Base-by-base conservation (phyloP, 2,113 vertebrate species). In the Struthio camelus region DNA sequence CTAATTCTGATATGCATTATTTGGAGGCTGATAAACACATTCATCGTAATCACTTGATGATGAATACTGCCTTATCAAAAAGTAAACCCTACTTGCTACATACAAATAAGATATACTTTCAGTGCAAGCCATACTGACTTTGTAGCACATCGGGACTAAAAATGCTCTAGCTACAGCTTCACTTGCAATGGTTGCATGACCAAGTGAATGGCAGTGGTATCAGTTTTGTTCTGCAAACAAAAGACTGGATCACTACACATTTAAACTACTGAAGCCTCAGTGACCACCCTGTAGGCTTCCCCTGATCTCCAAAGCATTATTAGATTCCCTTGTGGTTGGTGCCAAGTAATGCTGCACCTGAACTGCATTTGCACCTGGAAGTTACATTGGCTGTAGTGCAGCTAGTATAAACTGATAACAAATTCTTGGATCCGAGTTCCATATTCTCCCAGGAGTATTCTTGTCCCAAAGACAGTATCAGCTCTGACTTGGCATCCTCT, bases 371-470 rank as follows among this genome's bases (percentile, higher is more conserved):
- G 42, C 9, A 5, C 20, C 44, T 8, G 12, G 76, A 11, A 14
- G 1, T 6, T 18, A 2, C 0, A 0, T 44, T 11, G 40, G 18
- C 46, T 36, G 54, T 1, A 5, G 50, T 40, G 75, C 2, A 34
- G 53, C 53, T n/a, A 14, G 15, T 6, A 11, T 38, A 8, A 16
- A 69, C n/a, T 3, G 20, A 20, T 0, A 4, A 2, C 24, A 0
- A 9, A 6, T 34, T 40, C 27, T 1, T 1, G 34, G 36, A 3
- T 1, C 5, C 0, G 1, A 30, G 42, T 5, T 18, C 51, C 2
- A 1, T 3, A 2, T 25, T 27, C 32, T 53, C 27, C 1, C 0
- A 5, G 46, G 42, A 72, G n/a, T n/a, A n/a, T n/a, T n/a, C n/a
- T n/a, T n/a, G n/a, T 7, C 9, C 58, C 53, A 32, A 34, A 20